phyloP scores from a whole-genome alignment of 2,113 vertebrate genomes.

The Ptychochromis oligacanthus region DNA sequence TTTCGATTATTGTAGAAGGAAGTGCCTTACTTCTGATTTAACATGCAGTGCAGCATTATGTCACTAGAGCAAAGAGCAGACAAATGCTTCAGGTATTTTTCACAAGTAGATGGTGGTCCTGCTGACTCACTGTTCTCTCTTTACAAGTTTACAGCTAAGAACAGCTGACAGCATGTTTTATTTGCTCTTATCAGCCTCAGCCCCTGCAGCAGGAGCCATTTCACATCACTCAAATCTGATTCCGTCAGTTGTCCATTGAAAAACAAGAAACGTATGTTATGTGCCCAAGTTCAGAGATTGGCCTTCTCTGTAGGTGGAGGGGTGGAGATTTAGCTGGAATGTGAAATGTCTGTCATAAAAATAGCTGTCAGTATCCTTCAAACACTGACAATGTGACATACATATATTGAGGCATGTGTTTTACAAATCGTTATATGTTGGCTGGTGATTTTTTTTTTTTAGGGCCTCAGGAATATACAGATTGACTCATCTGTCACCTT shows the following conservation, averaged over 20 bases:
- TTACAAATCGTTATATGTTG: neutral
- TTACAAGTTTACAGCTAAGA: conserved; percentile 7
- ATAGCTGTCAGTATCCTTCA: neutral
- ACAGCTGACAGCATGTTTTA: conserved; percentile 21
- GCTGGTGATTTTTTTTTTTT: neutral
- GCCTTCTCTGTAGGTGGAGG: neutral
- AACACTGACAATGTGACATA: neutral
- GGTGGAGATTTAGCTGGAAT: neutral
- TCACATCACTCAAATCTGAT: conserved; percentile 39
- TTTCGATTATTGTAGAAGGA: neutral
- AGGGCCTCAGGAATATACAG: too few relatives aligned
- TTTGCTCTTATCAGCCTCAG: conserved; percentile 19
- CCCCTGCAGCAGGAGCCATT: conserved; percentile 42
- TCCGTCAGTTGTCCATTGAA: neutral
- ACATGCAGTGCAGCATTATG: neutral
- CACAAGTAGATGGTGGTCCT: neutral
- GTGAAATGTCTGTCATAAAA: neutral
- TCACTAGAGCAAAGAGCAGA: neutral
- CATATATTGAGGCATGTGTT: neutral
- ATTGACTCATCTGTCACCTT: too few relatives aligned
- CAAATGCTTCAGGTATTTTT: neutral
- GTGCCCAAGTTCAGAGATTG: conserved; percentile 3
- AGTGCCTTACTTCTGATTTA: neutral
- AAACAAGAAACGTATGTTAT: conserved; percentile 8
- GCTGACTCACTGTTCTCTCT: conserved; percentile 3